These are phyloP conservation scores for Melieria omissa DNA, from an alignment of 2,888 invertebrate species.

Conservation along the genomic window DNA sequence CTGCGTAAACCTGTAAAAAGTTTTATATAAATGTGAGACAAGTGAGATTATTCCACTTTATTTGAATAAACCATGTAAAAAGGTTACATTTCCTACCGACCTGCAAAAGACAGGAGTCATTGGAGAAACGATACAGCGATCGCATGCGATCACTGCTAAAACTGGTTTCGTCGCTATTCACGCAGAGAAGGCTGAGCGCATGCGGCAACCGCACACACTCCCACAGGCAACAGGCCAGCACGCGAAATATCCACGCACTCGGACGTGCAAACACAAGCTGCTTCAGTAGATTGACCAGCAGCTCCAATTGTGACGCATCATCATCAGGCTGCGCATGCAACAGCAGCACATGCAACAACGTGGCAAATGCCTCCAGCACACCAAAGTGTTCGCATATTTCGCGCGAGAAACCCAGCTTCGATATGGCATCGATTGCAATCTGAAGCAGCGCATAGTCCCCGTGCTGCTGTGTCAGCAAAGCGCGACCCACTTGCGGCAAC, in stretches of 20 bases:
- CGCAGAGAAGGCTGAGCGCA: conserved; percentile 50
- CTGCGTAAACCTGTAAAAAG: conserved; percentile 55
- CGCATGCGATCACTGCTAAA: conserved; percentile 56
- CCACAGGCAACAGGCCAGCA: conserved; percentile 53
- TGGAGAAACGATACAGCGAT: conserved; percentile 56
- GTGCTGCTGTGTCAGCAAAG: conserved; percentile 49
- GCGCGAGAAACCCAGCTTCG: conserved; percentile 57
- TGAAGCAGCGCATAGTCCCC: conserved; percentile 55
- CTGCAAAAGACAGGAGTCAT: conserved; percentile 59
- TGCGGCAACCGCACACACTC: conserved; percentile 44
- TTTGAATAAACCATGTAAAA: not conserved
- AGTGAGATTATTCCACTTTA: not conserved
- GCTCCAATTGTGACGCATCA: conserved; percentile 39
- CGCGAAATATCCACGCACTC: conserved; percentile 57
- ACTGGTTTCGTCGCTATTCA: conserved; percentile 49
- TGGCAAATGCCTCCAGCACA: conserved; percentile 54
- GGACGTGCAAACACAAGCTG: conserved; percentile 59
- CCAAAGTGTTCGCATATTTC: conserved; percentile 60
- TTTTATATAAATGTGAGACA: not conserved
- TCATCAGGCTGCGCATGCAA: conserved; percentile 31
- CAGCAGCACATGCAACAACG: conserved; percentile 51
- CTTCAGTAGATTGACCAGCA: conserved; percentile 56
- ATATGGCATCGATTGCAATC: conserved; percentile 55
- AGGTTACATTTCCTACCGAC: conserved; percentile 32
- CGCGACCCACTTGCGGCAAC: conserved; percentile 44